Evolutionary conservation across 1,140 invertebrate species (phyloP).

Genomic region (Eubasilissa regina): DNA sequence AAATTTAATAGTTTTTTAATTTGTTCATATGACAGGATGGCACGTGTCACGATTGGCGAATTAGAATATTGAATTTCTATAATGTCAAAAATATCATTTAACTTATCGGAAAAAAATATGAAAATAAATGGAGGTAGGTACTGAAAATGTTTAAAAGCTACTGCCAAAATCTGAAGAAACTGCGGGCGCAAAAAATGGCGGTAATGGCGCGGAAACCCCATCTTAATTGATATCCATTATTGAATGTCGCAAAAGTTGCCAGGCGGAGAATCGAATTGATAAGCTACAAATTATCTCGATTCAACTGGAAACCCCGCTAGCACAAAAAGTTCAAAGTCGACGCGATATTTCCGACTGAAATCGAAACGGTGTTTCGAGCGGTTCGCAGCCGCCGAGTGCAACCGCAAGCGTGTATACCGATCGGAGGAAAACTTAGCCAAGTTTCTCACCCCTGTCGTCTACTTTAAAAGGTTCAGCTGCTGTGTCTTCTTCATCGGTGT

Average conservation of each 20-base stretch:
- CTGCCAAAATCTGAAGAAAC: neutral
- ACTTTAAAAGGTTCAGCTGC: neutral
- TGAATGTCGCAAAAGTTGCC: neutral
- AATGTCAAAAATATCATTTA: too few species aligned
- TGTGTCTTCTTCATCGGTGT: neutral
- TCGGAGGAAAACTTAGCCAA: neutral
- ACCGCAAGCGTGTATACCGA: too few species aligned
- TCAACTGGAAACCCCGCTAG: neutral
- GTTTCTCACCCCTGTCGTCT: neutral
- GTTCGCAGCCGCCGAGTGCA: too few species aligned
- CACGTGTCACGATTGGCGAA: too few species aligned
- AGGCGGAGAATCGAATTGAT: neutral
- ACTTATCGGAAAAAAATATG: too few species aligned
- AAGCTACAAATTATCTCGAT: neutral
- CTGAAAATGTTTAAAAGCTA: too few species aligned
- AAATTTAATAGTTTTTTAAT: too few species aligned
- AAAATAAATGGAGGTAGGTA: too few species aligned
- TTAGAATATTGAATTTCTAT: too few species aligned
- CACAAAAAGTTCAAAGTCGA: neutral
- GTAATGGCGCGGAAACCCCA: neutral
- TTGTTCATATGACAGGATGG: too few species aligned
- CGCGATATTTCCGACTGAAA: neutral
- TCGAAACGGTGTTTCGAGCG: neutral
- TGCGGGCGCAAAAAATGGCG: neutral
- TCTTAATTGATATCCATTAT: neutral